phyloP scores from a whole-genome alignment of 2,113 vertebrate species.

The Brachyistius frenatus region DNA sequence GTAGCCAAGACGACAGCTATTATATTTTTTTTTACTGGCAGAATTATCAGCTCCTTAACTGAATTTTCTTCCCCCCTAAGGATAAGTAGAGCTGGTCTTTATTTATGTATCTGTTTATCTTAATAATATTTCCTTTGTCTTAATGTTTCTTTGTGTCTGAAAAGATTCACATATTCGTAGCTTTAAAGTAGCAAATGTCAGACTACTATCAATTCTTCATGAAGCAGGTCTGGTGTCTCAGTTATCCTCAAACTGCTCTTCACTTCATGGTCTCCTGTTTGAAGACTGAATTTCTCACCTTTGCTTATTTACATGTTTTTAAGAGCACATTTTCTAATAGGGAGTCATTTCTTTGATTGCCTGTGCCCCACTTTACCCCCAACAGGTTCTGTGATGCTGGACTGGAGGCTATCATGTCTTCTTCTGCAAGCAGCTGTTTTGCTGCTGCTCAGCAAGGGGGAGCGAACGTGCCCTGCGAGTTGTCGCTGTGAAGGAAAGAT shows the following conservation, averaged over 20 bases:
- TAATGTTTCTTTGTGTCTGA: not conserved
- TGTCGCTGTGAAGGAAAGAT: slow-evolving; percentile 98
- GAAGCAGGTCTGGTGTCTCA: slow-evolving; percentile 53
- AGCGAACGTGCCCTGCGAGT: slow-evolving; percentile 91
- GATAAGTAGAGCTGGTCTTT: not conserved
- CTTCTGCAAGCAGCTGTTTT: slow-evolving; percentile 88
- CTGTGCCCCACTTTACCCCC: slow-evolving; percentile 63
- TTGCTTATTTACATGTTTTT: slow-evolving; percentile 17
- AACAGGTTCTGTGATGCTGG: slow-evolving; percentile 80
- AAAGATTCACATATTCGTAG: slow-evolving; percentile 7
- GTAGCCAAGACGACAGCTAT: slow-evolving; percentile 15
- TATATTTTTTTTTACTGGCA: slow-evolving; percentile 4
- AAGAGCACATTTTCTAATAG: slow-evolving; percentile 28
- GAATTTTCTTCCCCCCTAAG: not conserved
- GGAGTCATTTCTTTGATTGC: slow-evolving; percentile 62
- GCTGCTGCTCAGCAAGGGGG: slow-evolving; percentile 86
- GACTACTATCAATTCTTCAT: slow-evolving; percentile 64
- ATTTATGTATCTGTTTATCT: not conserved
- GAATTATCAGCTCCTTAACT: slow-evolving; percentile 17
- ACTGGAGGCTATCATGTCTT: slow-evolving; percentile 84
- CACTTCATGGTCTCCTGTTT: slow-evolving; percentile 29
- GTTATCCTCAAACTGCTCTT: slow-evolving; percentile 53
- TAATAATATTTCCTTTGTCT: not conserved
- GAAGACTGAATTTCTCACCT: slow-evolving; percentile 29
- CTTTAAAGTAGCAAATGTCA: slow-evolving; percentile 51